These are phyloP conservation scores for Synanceia verrucosa DNA, from an alignment of 2,797 vertebrate genomes.

Conservation along the genomic window DNA sequence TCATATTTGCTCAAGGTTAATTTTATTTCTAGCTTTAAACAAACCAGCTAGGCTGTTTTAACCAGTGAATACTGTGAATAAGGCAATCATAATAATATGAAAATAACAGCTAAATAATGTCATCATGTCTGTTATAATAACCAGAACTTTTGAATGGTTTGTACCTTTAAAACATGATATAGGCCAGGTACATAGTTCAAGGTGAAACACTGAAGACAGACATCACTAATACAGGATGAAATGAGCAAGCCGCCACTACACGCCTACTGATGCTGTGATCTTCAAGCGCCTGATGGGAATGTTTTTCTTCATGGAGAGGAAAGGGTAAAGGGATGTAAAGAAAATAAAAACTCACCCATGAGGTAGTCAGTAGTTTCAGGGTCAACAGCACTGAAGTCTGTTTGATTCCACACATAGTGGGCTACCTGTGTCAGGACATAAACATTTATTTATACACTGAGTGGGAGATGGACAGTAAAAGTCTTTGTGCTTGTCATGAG, in stretches of 20 bases:
- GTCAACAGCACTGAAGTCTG: conserved; percentile 76
- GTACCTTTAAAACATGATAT: conserved; percentile 6
- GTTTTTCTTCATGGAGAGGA: background rate
- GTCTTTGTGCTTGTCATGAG: conserved; percentile 2
- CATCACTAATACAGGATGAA: background rate
- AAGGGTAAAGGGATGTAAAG: background rate
- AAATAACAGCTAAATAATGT: background rate
- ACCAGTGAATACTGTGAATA: too few species aligned
- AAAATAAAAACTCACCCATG: conserved; percentile 72
- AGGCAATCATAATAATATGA: background rate
- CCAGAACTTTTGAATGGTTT: background rate
- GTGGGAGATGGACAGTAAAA: background rate
- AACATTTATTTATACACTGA: background rate
- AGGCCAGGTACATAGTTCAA: background rate
- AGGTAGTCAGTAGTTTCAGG: conserved; percentile 82
- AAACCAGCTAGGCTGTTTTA: too few species aligned
- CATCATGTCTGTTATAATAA: background rate
- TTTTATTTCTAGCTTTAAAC: too few species aligned
- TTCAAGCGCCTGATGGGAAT: background rate
- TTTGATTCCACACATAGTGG: conserved; percentile 82
- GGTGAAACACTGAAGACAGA: background rate
- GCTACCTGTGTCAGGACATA: conserved; percentile 65
- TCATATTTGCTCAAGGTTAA: too few species aligned
- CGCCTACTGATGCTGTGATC: background rate
- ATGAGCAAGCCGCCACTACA: conserved; percentile 2